Conservation (phyloP, 2,888 invertebrate species). For the Chrysina gloriosa region DNA sequence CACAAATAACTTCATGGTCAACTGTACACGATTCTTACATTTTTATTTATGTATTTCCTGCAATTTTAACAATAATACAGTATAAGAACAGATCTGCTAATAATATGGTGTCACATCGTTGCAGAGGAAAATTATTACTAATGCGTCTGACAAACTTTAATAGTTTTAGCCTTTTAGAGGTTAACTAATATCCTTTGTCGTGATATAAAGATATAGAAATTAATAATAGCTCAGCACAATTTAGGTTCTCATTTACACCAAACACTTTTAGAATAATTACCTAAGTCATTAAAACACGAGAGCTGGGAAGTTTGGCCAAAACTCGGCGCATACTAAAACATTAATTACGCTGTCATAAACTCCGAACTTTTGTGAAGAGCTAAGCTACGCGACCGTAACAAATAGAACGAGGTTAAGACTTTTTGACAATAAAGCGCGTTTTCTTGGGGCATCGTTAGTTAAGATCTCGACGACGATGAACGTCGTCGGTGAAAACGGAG, state of each 20-base stretch:
- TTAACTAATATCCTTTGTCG: not conserved
- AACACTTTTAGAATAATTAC: constrained; percentile 22
- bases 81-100: too few relatives aligned
- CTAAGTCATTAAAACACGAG: constrained; percentile 12
- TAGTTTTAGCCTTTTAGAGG: not conserved
- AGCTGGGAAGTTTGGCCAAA: constrained; percentile 12
- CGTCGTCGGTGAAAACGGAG: constrained; percentile 17
- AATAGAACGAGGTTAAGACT: constrained; percentile 30
- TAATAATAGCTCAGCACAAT: not conserved
- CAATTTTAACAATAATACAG: too few relatives aligned
- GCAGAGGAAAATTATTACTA: too few relatives aligned
- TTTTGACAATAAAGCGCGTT: constrained; percentile 24
- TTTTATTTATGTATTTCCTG: too few relatives aligned
- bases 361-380: constrained; percentile 19
- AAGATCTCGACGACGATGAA: constrained; percentile 7
- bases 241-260: constrained; percentile 9
- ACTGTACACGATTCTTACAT: too few relatives aligned
- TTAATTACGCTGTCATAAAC: constrained; percentile 34
- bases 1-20: too few relatives aligned
- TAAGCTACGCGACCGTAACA: constrained; percentile 11
- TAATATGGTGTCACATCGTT: too few relatives aligned
- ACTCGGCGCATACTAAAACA: constrained; percentile 27
- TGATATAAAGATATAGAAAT: not conserved
- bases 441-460: constrained; percentile 11
- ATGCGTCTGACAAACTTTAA: not conserved